Evolutionary conservation across 2,888 invertebrate species (phyloP).

Genomic region (Tinea pellionella): DNA sequence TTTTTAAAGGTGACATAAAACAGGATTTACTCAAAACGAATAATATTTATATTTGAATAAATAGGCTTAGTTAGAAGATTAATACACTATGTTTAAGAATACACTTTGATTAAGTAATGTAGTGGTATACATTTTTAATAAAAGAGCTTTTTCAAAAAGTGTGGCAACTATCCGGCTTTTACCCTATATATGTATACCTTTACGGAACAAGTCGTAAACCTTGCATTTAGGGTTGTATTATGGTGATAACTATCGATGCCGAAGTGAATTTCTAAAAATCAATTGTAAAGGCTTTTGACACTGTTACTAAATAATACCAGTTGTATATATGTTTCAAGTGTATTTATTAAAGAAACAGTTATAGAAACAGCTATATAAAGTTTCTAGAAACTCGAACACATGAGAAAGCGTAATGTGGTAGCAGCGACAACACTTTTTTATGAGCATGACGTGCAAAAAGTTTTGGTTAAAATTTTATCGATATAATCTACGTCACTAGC

Average conservation of each 20-base stretch:
- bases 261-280: background rate
- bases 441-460: background rate
- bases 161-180: too few species aligned
- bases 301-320: background rate
- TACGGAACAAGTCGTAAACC: slow-evolving; percentile 8
- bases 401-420: slow-evolving; percentile 5
- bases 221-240: slow-evolving; percentile 1
- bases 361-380: slow-evolving; percentile 6
- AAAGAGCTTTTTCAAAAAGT: too few species aligned
- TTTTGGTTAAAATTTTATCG: background rate
- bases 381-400: background rate
- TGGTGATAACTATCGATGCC: background rate
- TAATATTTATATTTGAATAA: too few species aligned
- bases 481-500: slow-evolving; percentile 36
- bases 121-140: too few species aligned
- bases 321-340: background rate
- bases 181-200: too few species aligned
- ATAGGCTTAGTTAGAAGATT: too few species aligned
- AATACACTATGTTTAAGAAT: too few species aligned
- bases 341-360: background rate
- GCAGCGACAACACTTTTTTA: background rate
- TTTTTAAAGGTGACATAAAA: too few species aligned
- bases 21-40: too few species aligned
- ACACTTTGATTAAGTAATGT: too few species aligned
- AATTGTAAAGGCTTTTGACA: background rate